A percentile compares a stretch with the other conserved stretches of the same genome.
phyloP scores from a whole-genome alignment of 2,888 invertebrate genomes.

The Branchipolynoe longqiensis region DNA sequence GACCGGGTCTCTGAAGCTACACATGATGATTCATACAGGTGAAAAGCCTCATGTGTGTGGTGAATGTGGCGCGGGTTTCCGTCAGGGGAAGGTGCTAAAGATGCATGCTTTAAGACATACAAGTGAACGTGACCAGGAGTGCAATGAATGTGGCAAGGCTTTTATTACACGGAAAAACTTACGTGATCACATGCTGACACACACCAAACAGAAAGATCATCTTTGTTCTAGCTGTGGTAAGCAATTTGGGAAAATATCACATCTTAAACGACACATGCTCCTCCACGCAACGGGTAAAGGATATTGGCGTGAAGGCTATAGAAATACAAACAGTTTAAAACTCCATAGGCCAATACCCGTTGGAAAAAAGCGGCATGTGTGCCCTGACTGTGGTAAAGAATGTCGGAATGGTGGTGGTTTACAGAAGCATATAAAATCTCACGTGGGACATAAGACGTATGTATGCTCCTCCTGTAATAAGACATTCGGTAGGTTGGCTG shows the following conservation, averaged over 20 bases:
- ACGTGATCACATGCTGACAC: no score
- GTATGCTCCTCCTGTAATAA: slow-evolving; percentile 3
- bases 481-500: neutral
- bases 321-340: neutral
- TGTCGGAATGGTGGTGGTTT: neutral
- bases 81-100: no score
- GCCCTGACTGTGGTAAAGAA: slow-evolving; percentile 19
- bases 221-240: no score
- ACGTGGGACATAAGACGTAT: slow-evolving; percentile 28
- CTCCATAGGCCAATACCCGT: neutral
- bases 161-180: no score
- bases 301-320: no score
- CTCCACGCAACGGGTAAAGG: no score
- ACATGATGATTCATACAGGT: slow-evolving; percentile 12
- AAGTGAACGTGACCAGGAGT: no score
- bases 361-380: neutral
- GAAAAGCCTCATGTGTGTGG: neutral
- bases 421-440: neutral
- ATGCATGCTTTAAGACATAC: no score
- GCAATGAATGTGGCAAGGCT: no score
- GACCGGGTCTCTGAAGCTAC: neutral
- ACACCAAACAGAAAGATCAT: no score
- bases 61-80: neutral
- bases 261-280: no score
- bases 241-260: no score